phyloP scores from a whole-genome alignment of 2,113 vertebrate genomes.

The Ptilonorhynchus violaceus region DNA sequence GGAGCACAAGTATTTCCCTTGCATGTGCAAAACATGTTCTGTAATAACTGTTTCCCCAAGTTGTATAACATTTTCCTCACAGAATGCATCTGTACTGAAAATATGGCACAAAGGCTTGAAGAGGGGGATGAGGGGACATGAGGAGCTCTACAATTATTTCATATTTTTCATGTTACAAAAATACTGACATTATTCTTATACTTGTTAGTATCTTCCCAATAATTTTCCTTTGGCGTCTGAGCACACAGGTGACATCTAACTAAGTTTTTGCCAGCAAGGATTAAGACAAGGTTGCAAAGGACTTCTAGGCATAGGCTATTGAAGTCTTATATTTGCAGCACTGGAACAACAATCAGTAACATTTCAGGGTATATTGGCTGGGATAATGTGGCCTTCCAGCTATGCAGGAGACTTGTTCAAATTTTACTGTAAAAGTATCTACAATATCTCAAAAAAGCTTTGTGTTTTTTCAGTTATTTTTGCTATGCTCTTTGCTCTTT shows the following conservation, averaged over 20 bases:
- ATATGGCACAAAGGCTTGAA: not conserved
- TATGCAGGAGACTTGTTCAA: not conserved
- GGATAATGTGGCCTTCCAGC: not conserved
- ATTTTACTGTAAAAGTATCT: not conserved
- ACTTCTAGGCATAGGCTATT: not conserved
- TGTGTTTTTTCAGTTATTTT: conserved; percentile 8
- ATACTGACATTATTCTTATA: not conserved
- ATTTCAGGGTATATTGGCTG: not conserved
- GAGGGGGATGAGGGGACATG: not conserved
- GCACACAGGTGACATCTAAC: not conserved
- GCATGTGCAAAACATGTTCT: not conserved
- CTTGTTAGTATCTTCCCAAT: not conserved
- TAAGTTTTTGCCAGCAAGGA: not conserved
- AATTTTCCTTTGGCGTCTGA: not conserved
- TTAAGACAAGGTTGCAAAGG: not conserved
- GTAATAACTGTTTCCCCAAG: not conserved
- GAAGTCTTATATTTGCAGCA: not conserved
- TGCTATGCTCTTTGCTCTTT: conserved; percentile 2
- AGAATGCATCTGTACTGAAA: not conserved
- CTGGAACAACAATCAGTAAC: not conserved
- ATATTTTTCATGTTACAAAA: not conserved
- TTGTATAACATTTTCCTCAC: not conserved
- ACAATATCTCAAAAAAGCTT: not conserved
- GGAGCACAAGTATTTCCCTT: conserved; percentile 5
- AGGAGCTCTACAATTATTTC: not conserved